Conservation (phyloP, 2,888 invertebrate species). For the Belgica antarctica region DNA sequence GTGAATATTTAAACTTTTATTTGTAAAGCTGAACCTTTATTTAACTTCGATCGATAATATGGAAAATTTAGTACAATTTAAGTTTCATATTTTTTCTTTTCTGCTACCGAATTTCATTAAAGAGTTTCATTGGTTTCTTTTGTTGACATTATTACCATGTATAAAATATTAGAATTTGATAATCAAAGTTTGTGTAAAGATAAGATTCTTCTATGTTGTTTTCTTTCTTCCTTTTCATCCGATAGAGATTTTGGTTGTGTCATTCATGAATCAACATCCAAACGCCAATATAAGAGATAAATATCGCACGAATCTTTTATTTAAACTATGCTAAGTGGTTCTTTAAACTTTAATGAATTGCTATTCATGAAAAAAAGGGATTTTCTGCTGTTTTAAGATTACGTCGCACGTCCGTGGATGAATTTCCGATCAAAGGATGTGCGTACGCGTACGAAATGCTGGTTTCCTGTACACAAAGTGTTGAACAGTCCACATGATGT, state of each 20-base stretch:
- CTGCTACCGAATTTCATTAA: neutral
- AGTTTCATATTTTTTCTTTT: neutral
- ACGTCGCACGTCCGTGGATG: no score
- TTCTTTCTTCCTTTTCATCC: neutral
- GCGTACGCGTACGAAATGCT: no score
- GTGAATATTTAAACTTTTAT: slow-evolving; percentile 4
- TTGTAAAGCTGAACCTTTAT: slow-evolving; percentile 42
- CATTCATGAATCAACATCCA: neutral
- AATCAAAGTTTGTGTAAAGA: neutral
- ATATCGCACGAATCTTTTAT: slow-evolving; percentile 10
- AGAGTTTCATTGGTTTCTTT: neutral
- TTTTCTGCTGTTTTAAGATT: no score
- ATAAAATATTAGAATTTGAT: neutral
- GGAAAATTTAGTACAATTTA: slow-evolving; percentile 37
- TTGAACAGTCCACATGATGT: no score
- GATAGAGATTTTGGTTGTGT: neutral
- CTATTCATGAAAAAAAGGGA: slow-evolving; percentile 2
- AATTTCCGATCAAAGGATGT: no score
- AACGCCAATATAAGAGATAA: neutral
- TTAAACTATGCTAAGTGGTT: slow-evolving; percentile 18
- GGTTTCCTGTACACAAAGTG: no score
- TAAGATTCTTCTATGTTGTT: neutral
- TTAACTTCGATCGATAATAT: slow-evolving; percentile 40
- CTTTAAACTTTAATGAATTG: slow-evolving; percentile 11
- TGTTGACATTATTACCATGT: neutral